These are phyloP conservation scores for Siderastrea siderea DNA, from an alignment of 92 coral and sea anemone species.

Conservation along the genomic window DNA sequence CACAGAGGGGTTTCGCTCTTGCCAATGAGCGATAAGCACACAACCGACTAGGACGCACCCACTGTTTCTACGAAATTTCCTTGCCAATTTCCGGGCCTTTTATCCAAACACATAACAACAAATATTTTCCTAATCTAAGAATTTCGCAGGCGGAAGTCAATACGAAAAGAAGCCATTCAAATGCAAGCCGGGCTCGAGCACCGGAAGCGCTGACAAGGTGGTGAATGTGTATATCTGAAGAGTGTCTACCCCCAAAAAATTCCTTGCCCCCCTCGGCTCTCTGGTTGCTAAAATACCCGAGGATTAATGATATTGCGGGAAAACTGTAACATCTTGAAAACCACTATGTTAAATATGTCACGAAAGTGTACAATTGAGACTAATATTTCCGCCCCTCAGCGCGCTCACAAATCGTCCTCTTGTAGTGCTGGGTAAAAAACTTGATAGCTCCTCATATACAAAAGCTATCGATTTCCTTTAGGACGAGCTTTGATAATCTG, in stretches of 20 bases:
- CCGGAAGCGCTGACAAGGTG: conserved; percentile 55
- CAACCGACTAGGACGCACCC: conserved; percentile 16
- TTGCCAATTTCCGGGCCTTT: conserved; percentile 41
- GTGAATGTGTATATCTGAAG: conserved; percentile 21
- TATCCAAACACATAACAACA: conserved; percentile 17
- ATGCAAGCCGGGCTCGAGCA: conserved; percentile 28
- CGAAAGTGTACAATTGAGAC: conserved; percentile 22
- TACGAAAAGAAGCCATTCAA: conserved; percentile 12
- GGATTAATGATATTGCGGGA: conserved; percentile 35
- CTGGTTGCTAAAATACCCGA: conserved; percentile 19
- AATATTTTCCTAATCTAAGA: conserved; percentile 7
- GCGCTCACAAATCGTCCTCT: background rate
- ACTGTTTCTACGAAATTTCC: conserved; percentile 7
- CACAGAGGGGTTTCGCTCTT: conserved; percentile 26
- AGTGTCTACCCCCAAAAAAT: conserved; percentile 15
- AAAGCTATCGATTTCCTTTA: conserved; percentile 8
- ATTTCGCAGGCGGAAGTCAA: background rate
- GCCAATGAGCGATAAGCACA: conserved; percentile 18
- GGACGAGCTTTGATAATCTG: background rate
- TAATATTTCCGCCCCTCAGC: conserved; percentile 5
- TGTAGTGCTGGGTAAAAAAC: background rate
- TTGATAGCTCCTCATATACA: background rate
- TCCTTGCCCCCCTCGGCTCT: conserved; percentile 23
- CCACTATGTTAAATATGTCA: conserved; percentile 53
- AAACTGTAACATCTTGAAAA: conserved; percentile 36